Conservation (phyloP, 2,888 invertebrate species). For the Drosophila monieri region DNA sequence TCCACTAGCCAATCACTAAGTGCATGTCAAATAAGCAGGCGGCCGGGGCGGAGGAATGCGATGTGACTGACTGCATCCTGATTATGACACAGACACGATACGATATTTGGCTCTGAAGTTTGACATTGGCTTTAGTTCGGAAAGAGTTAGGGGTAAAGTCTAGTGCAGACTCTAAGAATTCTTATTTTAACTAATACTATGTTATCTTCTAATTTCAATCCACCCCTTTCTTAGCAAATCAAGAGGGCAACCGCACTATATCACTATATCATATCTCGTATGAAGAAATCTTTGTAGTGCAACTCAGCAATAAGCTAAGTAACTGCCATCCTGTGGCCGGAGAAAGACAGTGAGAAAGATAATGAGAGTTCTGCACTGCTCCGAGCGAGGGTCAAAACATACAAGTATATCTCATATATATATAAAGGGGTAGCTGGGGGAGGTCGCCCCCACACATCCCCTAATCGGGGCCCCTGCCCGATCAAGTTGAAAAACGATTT, state of each 20-base stretch:
- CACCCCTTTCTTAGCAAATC: slow-evolving; percentile 7
- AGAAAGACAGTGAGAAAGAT: slow-evolving; percentile 3
- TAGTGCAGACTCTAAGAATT: neutral
- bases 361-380: slow-evolving; percentile 30
- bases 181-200: neutral
- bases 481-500: slow-evolving; percentile 45
- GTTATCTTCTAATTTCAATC: neutral
- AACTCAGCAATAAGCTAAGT: slow-evolving; percentile 58
- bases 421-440: slow-evolving; percentile 5
- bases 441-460: slow-evolving; percentile 4
- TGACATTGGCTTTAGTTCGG: slow-evolving; percentile 21
- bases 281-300: slow-evolving; percentile 48
- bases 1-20: slow-evolving; percentile 46
- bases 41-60: neutral
- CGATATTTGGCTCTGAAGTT: slow-evolving; percentile 26
- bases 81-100: slow-evolving; percentile 54
- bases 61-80: slow-evolving; percentile 48
- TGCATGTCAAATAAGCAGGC: slow-evolving; percentile 45
- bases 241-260: slow-evolving; percentile 22
- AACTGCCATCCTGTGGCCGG: slow-evolving; percentile 45
- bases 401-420: slow-evolving; percentile 13
- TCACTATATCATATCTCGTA: slow-evolving; percentile 29
- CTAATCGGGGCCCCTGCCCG: slow-evolving; percentile 4
- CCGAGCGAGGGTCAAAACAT: slow-evolving; percentile 28
- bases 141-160: neutral